Evolutionary conservation across 2,797 vertebrate genomes (phyloP), one percentile per base, ranked within the genome.

Genomic region (Spinus olivaceus): DNA sequence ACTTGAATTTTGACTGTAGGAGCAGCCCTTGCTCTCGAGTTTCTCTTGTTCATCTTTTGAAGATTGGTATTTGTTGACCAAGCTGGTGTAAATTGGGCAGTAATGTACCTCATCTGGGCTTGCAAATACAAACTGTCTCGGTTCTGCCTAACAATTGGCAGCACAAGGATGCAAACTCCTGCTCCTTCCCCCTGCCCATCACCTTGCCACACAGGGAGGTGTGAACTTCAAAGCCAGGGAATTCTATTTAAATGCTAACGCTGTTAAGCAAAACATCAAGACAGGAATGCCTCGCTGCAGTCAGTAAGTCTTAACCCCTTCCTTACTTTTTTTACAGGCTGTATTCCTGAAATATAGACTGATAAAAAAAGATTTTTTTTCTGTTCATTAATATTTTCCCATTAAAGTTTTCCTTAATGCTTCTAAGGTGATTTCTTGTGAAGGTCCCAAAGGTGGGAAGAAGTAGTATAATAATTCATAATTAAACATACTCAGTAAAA

Each of bases 231-330:
- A 96, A 97, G 86, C 72, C 83, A 5, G 27, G 47, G 73, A 91
- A 74, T 70, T 18, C 90, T 63, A 88, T 96, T 97, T 91, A 94
- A 82, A 97, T 98, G 96, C 91, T 97, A 97, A 97, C 42, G 3
- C 84, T 46, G 25, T 81, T 92, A 51, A 88, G 95, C 39, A 74
- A 73, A 92, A 59, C 73, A 67, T 94, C 92, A 27, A 57, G 76
- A 86, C 37, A 91, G 35, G 86, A 96, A 90, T 95, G 61, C 28
- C 53, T 70, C 2, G 2, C n/a, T 77, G 20, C 25, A 79, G n/a
- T 83, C 76, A 46, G 19, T 11, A 20, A 50, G 69, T 63, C 72
- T 96, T 96, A 96, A 95, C 86, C 59, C 33, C 94, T 92, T 54
- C 12, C 0, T 44, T 49, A 20, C 51, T 80, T 70, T 69, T 69